Evolutionary conservation across 2,113 vertebrate species (phyloP).

Genomic region (Bos javanicus): DNA sequence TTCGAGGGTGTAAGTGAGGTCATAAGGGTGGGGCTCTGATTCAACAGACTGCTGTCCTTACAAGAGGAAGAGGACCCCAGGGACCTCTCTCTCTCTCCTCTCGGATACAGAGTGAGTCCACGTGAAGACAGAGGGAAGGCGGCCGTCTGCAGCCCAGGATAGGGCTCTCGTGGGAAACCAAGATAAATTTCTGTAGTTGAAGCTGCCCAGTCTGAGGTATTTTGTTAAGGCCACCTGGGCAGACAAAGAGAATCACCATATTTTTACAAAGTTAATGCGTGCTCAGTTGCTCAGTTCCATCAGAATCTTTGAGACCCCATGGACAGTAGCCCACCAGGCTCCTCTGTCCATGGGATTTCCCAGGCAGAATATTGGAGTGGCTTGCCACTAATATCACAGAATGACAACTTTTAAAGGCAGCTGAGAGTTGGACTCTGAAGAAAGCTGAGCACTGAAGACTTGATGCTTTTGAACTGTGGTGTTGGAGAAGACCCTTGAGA

Average conservation of each 20-base stretch:
- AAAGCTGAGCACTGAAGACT: no score
- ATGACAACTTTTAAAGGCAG: not conserved
- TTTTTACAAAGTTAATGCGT: rapidly evolving
- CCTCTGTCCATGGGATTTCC: not conserved
- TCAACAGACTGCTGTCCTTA: not conserved
- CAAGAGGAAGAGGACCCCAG: not conserved
- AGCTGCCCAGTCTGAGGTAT: rapidly evolving
- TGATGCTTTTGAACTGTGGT: no score
- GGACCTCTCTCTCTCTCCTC: no score
- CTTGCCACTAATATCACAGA: not conserved
- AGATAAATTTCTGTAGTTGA: rapidly evolving
- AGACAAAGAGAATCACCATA: not conserved
- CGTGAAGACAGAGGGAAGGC: rapidly evolving
- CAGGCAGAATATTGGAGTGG: not conserved
- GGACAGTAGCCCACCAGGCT: not conserved
- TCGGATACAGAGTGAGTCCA: rapidly evolving
- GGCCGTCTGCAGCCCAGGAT: not conserved
- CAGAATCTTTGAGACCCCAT: not conserved
- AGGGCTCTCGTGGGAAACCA: no score
- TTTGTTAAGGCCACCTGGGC: rapidly evolving
- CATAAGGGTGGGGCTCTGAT: no score
- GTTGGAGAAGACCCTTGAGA: no score
- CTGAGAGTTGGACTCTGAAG: not conserved
- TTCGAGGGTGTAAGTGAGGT: not conserved
- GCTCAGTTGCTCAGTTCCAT: not conserved